Conservation (phyloP, 1,140 invertebrate genomes). For the Platyscapa corneri region DNA sequence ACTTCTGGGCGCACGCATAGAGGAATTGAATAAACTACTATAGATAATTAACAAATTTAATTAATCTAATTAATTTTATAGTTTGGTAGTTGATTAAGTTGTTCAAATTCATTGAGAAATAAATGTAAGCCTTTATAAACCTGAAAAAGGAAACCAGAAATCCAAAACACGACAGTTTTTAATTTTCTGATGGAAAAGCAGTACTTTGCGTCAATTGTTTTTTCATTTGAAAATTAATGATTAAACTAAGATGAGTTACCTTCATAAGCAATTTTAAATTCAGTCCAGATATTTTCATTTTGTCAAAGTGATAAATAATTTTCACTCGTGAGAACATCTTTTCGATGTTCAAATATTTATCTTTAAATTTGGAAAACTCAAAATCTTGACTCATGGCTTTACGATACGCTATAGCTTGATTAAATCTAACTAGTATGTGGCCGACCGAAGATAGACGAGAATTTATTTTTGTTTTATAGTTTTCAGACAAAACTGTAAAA, state of each 20-base stretch:
- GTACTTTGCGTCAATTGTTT: background rate
- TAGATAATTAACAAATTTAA: constrained; percentile 15
- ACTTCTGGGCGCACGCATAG: background rate
- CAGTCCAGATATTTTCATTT: too few species aligned
- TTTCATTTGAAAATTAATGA: background rate
- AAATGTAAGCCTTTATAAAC: background rate
- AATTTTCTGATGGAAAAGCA: background rate
- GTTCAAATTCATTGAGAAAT: background rate
- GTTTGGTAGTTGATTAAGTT: background rate
- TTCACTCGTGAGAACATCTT: too few species aligned
- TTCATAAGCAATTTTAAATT: too few species aligned
- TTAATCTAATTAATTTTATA: constrained; percentile 4
- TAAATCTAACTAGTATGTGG: too few species aligned
- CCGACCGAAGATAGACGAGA: too few species aligned
- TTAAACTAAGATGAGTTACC: background rate
- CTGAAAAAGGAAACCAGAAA: background rate
- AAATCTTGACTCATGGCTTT: too few species aligned
- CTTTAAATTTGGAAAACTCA: too few species aligned
- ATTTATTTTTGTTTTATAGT: too few species aligned
- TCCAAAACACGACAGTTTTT: background rate
- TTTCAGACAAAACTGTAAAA: too few species aligned
- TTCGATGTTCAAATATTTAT: too few species aligned
- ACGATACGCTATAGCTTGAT: too few species aligned
- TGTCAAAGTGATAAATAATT: too few species aligned
- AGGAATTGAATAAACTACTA: background rate